A percentile compares a stretch with the other conserved stretches of the same genome.
Evolutionary conservation across 2,888 invertebrate species (phyloP).

Genomic region (Stratiomys singularior): DNA sequence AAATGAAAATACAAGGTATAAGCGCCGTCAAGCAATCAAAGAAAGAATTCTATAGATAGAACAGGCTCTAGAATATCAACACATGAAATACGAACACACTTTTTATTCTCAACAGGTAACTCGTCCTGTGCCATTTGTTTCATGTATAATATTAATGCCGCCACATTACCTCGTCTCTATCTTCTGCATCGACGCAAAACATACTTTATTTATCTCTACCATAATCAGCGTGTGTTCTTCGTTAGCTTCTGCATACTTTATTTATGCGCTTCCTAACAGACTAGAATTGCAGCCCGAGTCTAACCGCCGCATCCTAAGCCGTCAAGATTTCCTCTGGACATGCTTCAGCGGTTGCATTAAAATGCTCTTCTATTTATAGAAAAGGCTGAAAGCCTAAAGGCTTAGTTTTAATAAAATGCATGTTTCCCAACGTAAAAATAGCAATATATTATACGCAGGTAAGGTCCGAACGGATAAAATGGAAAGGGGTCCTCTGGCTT

Average conservation of each 20-base stretch:
- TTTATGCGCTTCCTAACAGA: constrained; percentile 49
- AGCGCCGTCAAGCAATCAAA: no score
- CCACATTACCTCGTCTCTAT: constrained; percentile 1
- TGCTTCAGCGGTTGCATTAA: constrained; percentile 23
- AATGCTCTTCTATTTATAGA: constrained; percentile 49
- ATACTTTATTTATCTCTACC: constrained; percentile 25
- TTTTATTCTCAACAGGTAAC: constrained; percentile 6
- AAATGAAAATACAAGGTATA: no score
- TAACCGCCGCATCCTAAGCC: not conserved
- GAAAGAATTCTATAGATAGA: no score
- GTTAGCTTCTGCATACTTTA: constrained; percentile 49
- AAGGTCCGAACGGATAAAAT: constrained; percentile 14
- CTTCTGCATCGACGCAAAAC: constrained; percentile 5
- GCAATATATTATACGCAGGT: not conserved
- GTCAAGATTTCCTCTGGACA: constrained; percentile 3
- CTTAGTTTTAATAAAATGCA: constrained; percentile 50
- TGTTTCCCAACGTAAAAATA: constrained; percentile 46
- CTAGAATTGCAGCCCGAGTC: constrained; percentile 38
- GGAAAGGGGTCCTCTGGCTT: not conserved
- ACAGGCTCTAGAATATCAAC: no score
- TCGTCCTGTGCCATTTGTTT: not conserved
- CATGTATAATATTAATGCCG: constrained; percentile 9
- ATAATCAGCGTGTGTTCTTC: constrained; percentile 22
- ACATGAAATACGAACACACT: constrained; percentile 18
- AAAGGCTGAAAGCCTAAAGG: constrained; percentile 46